Base-by-base conservation (phyloP, 2,888 invertebrate genomes). In the Cephus pulcher region DNA sequence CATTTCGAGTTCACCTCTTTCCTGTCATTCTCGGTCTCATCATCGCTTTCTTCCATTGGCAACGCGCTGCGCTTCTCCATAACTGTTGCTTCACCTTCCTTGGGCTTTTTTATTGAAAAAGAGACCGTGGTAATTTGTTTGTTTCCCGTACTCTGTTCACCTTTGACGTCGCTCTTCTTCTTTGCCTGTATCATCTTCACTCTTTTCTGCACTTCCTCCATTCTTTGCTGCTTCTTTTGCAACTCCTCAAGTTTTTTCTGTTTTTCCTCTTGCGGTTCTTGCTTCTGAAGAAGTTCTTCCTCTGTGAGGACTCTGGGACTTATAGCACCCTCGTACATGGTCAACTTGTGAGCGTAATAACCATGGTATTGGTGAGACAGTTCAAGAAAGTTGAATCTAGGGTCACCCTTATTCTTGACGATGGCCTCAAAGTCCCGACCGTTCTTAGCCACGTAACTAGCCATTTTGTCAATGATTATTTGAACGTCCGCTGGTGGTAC, bases 401-500 rank as follows among this genome's bases (percentile, higher is more conserved):
- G 95, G 90, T 98, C 98, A 76, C 95, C 95, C 89, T 96, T 97
- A 4, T 95, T 94, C 85, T 95, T 95, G 12, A 97, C 96, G 35
- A 97, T 96, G 68, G 96, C 95, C 86, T 99, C 99, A 90, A 99
- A 99, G 87, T 97, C 96, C 78, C 95, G 95, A 0, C 99, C 99
- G 92, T 99, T 99, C 86, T 98, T 97, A 1, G 97, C 96, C 0
- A 99, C 99, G 91, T 99, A 99, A 82, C 96, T 95, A 0, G 99
- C 99, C 95, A 99, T 98, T 92, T 98, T 98, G 91, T 98, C 98
- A 79, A 99, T 96, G 12, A 99, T 96, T 33, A 96, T 94, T 88
- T 96, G 95, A 1, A 96, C 93, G 85, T 97, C 97, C 6, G 96
- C 95, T 0, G 97, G 96, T 0, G 98, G 98, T 2, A 94, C 92